Evolutionary conservation across 2,797 vertebrate genomes (phyloP).

Genomic region (Zenarchopterus dispar): DNA sequence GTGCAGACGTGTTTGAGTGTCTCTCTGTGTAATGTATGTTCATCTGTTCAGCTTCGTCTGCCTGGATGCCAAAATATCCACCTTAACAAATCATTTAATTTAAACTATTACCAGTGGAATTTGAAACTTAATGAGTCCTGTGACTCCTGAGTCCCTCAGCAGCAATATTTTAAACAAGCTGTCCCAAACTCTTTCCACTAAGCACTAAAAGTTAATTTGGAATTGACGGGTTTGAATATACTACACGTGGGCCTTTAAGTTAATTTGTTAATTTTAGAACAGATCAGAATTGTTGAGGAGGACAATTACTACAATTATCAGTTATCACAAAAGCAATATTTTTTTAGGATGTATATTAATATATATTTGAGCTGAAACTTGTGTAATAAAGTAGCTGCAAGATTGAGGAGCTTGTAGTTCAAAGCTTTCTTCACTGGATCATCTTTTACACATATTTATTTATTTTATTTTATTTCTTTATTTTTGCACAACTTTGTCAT

Average conservation of each 20-base stretch:
- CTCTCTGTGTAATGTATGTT: background rate
- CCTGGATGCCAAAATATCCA: constrained; percentile 29
- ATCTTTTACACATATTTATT: too few relatives aligned
- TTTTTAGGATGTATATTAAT: too few relatives aligned
- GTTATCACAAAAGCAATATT: too few relatives aligned
- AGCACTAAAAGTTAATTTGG: constrained; percentile 48
- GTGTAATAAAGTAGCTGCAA: too few relatives aligned
- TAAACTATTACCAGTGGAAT: constrained; percentile 47
- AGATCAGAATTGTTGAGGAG: background rate
- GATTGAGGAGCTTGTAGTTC: too few relatives aligned
- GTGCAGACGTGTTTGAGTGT: too few relatives aligned
- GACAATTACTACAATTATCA: too few relatives aligned
- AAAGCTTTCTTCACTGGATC: too few relatives aligned
- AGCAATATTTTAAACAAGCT: constrained; percentile 42
- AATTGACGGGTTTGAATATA: constrained; percentile 49
- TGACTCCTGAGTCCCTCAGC: constrained; percentile 33
- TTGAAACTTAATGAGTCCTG: constrained; percentile 60
- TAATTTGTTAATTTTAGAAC: constrained; percentile 8
- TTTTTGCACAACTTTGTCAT: too few relatives aligned
- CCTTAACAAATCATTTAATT: constrained; percentile 60
- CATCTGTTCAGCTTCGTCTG: constrained; percentile 1
- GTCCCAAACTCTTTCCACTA: constrained; percentile 34
- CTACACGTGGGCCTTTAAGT: constrained; percentile 23
- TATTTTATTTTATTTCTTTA: too few relatives aligned
- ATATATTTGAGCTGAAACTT: too few relatives aligned